phyloP scores from a whole-genome alignment of 2,888 invertebrate genomes.

The Cerastoderma edule region DNA sequence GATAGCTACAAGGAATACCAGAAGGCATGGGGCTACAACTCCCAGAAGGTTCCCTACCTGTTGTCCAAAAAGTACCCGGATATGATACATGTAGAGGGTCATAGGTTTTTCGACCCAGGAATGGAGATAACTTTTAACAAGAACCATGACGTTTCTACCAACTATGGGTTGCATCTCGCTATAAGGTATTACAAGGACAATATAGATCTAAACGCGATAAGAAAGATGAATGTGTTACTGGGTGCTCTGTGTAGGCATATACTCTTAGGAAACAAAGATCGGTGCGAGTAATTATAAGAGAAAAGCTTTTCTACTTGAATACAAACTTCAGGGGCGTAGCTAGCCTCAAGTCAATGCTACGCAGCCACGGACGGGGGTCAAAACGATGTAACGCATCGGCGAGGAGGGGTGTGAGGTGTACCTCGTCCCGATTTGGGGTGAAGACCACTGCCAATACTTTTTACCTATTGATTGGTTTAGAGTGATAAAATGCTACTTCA shows the following conservation, averaged over 20 bases:
- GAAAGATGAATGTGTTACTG: conserved; percentile 15
- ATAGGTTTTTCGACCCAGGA: conserved; percentile 9
- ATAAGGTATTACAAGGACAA: conserved; percentile 6
- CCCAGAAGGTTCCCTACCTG: conserved; percentile 15
- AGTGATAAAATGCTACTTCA: too few species aligned
- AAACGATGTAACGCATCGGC: too few species aligned
- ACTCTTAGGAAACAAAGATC: conserved; percentile 2
- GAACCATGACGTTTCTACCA: conserved; percentile 9
- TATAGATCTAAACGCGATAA: conserved; percentile 1
- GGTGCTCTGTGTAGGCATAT: conserved; percentile 10
- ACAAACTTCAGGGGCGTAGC: too few species aligned
- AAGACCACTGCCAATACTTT: too few species aligned
- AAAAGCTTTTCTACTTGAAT: too few species aligned
- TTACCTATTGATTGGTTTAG: too few species aligned
- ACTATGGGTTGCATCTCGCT: conserved; percentile 8
- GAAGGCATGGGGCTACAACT: conserved; percentile 5
- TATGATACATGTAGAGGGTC: conserved; percentile 6
- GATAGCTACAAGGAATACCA: background rate
- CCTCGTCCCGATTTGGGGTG: too few species aligned
- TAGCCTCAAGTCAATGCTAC: too few species aligned
- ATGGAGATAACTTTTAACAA: conserved; percentile 11
- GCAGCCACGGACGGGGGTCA: too few species aligned
- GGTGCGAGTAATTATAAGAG: too few species aligned
- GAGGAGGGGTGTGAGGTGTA: too few species aligned
- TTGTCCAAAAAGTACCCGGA: conserved; percentile 8